Percentiles rank a stretch among this genome's conserved stretches.
Evolutionary conservation across 1,140 invertebrate species (phyloP).

Genomic region (Drosophila serrata): DNA sequence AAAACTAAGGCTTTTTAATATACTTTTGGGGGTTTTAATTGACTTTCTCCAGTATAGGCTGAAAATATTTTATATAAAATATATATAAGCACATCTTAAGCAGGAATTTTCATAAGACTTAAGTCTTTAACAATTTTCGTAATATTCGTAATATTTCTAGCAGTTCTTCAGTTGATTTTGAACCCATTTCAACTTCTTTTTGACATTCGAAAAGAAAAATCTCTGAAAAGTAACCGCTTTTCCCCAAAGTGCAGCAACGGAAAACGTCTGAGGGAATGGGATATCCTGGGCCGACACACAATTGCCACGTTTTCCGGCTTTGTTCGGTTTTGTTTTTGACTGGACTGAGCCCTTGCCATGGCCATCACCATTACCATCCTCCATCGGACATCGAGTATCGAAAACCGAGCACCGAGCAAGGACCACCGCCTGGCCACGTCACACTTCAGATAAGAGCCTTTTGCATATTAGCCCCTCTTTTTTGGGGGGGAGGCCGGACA

Average conservation of each 20-base stretch:
- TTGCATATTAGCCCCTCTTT: conserved; percentile 44
- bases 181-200: not conserved
- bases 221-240: not conserved
- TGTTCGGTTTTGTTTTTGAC: conserved; percentile 44
- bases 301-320: conserved; percentile 64
- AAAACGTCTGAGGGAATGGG: not conserved
- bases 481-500: conserved; percentile 3
- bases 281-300: conserved; percentile 39
- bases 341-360: conserved; percentile 17
- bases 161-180: not conserved
- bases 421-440: conserved; percentile 26
- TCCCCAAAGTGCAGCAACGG: conserved; percentile 3
- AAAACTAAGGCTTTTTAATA: too few relatives aligned
- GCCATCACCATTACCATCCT: conserved; percentile 10
- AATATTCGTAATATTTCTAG: not conserved
- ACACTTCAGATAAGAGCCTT: conserved; percentile 49
- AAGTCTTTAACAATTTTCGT: too few relatives aligned
- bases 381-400: conserved; percentile 4
- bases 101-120: too few relatives aligned
- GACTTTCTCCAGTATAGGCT: too few relatives aligned
- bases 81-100: too few relatives aligned
- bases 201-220: not conserved
- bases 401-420: conserved; percentile 1
- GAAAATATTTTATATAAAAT: not conserved
- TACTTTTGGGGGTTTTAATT: too few relatives aligned